Conservation (phyloP, 1,140 invertebrate species). For the Phocides pigmalion region DNA sequence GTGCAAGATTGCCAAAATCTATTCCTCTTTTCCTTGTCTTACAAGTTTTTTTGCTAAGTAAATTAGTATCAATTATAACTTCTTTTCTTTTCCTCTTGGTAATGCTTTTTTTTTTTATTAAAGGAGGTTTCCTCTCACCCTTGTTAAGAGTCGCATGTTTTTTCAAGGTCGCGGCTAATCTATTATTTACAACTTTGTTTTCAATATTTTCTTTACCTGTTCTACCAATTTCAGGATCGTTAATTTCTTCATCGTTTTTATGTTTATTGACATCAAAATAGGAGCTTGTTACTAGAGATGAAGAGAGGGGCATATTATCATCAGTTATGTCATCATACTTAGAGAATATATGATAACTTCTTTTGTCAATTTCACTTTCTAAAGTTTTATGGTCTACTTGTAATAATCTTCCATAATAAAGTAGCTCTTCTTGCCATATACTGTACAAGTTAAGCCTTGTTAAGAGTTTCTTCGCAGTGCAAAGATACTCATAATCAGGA, state of each 20-base stretch:
- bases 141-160: constrained; percentile 74
- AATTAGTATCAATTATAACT: constrained; percentile 49
- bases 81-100: constrained; percentile 65
- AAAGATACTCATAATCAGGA: constrained; percentile 76
- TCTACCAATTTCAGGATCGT: constrained; percentile 22
- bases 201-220: constrained; percentile 38
- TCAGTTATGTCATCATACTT: constrained; percentile 64
- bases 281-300: constrained; percentile 70
- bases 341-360: constrained; percentile 54
- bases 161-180: constrained; percentile 69
- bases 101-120: constrained; percentile 51
- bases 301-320: constrained; percentile 61
- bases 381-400: constrained; percentile 71
- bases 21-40: constrained; percentile 40
- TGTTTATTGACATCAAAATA: constrained; percentile 64
- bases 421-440: constrained; percentile 74
- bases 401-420: constrained; percentile 71
- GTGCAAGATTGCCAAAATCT: constrained; percentile 30
- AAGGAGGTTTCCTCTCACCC: constrained; percentile 49
- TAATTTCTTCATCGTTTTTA: constrained; percentile 39
- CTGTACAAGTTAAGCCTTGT: constrained; percentile 61
- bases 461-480: constrained; percentile 69
- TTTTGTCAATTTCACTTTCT: constrained; percentile 59
- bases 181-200: constrained; percentile 50
- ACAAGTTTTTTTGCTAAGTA: constrained; percentile 46